These are phyloP conservation scores for Dunckerocampus dactyliophorus DNA, from an alignment of 2,113 vertebrate genomes.

Conservation along the genomic window DNA sequence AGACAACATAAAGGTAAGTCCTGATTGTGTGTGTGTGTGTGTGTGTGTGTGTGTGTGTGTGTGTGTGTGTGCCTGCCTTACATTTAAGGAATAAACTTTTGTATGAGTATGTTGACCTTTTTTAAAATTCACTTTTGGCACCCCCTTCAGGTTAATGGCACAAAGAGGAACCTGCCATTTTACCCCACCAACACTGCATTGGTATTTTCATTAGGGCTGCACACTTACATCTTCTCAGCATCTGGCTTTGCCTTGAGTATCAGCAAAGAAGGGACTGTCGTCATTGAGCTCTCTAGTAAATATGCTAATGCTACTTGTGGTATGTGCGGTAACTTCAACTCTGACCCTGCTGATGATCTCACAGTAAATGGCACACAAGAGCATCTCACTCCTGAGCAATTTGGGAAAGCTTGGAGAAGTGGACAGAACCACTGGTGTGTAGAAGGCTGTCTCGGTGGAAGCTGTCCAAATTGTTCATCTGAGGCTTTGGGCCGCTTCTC, in stretches of 20 bases:
- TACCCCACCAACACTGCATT: conserved; percentile 25
- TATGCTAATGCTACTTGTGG: conserved; percentile 31
- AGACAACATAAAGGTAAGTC: conserved; percentile 22
- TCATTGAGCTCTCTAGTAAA: conserved; percentile 28
- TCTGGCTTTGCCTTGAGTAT: conserved; percentile 30
- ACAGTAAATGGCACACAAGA: neutral
- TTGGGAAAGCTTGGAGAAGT: conserved; percentile 25
- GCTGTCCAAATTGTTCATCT: conserved; percentile 47
- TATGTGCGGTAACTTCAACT: conserved; percentile 50
- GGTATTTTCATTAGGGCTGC: conserved; percentile 19
- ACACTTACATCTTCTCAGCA: conserved; percentile 22
- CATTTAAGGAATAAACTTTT: no score
- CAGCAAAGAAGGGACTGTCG: conserved; percentile 11
- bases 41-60: no score
- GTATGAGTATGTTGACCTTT: neutral
- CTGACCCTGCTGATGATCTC: conserved; percentile 30
- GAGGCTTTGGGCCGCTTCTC: conserved; percentile 15
- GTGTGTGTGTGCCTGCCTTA: no score
- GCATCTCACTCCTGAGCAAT: conserved; percentile 17
- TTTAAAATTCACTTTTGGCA: conserved; percentile 19
- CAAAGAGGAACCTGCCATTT: conserved; percentile 24
- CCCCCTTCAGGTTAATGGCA: conserved; percentile 45
- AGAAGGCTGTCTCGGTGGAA: conserved; percentile 39
- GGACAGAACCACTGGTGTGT: conserved; percentile 27
- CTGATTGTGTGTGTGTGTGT: no score